These are phyloP conservation scores for Cetonia aurata DNA, from an alignment of 2,888 invertebrate genomes.

Conservation along the genomic window DNA sequence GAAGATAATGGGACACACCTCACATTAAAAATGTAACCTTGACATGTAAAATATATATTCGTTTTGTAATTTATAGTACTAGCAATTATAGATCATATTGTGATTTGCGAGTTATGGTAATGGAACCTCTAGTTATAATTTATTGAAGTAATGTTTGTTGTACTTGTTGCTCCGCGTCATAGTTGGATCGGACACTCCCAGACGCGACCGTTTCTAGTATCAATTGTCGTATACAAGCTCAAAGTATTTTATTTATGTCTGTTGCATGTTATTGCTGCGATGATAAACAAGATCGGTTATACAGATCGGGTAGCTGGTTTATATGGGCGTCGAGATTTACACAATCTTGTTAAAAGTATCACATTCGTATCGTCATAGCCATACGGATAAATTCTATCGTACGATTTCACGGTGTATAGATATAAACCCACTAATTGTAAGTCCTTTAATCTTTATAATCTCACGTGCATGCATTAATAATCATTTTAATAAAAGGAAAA, in stretches of 20 bases:
- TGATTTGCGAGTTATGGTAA: constrained; percentile 53
- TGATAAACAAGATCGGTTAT: constrained; percentile 25
- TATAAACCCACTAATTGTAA: too few species aligned
- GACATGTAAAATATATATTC: constrained; percentile 53
- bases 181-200: constrained; percentile 49
- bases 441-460: too few species aligned
- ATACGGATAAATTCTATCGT: too few species aligned
- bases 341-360: too few species aligned
- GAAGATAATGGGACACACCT: constrained; percentile 31
- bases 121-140: constrained; percentile 50
- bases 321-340: constrained; percentile 1
- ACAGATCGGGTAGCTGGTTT: constrained; percentile 1
- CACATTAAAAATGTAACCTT: constrained; percentile 21
- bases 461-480: too few species aligned
- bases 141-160: constrained; percentile 48
- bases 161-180: constrained; percentile 43
- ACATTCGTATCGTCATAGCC: too few species aligned
- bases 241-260: constrained; percentile 21
- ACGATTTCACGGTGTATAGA: too few species aligned
- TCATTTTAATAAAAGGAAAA: too few species aligned
- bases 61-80: constrained; percentile 57
- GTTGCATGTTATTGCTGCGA: constrained; percentile 18
- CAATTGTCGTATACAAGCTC: constrained; percentile 29
- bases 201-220: constrained; percentile 41
- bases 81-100: constrained; percentile 60